These are phyloP conservation scores for Gymnocheta viridis DNA, from an alignment of 2,888 invertebrate genomes.

Conservation along the genomic window DNA sequence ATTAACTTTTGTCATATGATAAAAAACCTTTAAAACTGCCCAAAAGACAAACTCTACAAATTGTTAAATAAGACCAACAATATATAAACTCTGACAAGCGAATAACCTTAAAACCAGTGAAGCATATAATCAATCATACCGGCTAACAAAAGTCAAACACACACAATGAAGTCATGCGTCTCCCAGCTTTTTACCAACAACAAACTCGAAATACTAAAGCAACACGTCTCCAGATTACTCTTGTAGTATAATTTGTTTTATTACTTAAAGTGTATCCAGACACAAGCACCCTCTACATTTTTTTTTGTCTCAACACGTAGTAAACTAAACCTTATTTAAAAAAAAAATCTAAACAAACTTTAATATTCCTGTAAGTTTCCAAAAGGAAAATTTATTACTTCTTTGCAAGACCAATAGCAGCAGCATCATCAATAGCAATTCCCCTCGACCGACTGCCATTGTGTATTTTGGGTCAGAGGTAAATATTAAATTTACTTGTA, in stretches of 20 bases:
- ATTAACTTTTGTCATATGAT: background rate
- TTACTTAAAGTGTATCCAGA: background rate
- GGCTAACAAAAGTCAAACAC: background rate
- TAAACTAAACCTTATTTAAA: slow-evolving; percentile 45
- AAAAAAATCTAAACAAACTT: slow-evolving; percentile 12
- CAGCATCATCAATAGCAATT: slow-evolving; percentile 1
- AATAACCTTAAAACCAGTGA: background rate
- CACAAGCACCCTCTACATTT: background rate
- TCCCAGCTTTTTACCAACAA: too few species aligned
- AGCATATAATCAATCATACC: background rate
- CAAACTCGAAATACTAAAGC: too few species aligned
- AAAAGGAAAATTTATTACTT: background rate
- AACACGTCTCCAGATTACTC: too few species aligned
- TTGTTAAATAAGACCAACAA: background rate
- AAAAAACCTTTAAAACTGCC: background rate
- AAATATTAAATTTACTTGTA: background rate
- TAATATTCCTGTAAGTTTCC: background rate
- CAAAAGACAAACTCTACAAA: background rate
- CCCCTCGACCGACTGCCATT: background rate
- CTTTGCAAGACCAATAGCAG: background rate
- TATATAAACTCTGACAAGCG: background rate
- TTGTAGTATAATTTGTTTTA: background rate
- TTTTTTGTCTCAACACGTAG: slow-evolving; percentile 42
- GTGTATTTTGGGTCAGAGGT: background rate
- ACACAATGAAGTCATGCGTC: background rate